Conservation (phyloP, 1,140 invertebrate genomes). For the Hetaerina americana region DNA sequence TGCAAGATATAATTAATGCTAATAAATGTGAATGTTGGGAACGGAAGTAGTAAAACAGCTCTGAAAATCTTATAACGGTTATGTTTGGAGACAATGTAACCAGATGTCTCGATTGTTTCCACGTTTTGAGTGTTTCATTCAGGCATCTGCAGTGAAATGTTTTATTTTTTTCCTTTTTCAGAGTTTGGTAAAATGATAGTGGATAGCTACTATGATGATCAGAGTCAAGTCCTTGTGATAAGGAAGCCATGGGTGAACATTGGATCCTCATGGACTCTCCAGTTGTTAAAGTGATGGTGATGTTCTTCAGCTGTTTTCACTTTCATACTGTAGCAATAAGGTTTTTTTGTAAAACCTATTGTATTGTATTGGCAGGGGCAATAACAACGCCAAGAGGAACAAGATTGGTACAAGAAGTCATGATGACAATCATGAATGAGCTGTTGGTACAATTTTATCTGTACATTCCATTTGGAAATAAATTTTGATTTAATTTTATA, state of each 20-base stretch:
- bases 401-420: not conserved
- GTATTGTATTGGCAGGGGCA: not conserved
- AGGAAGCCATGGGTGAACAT: conserved; percentile 77
- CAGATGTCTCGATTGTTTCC: conserved; percentile 17
- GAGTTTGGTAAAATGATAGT: conserved; percentile 36
- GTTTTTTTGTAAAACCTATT: not conserved
- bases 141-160: conserved; percentile 1
- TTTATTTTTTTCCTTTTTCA: conserved; percentile 29
- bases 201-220: conserved; percentile 41
- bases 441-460: not conserved
- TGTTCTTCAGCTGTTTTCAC: not conserved
- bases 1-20: too few species aligned
- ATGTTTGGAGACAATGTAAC: too few species aligned
- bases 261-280: conserved; percentile 63
- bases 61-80: conserved; percentile 23
- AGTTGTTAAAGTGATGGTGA: conserved; percentile 27
- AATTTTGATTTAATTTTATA: not conserved
- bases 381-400: not conserved
- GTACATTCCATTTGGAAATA: not conserved
- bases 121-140: conserved; percentile 17
- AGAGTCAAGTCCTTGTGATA: conserved; percentile 50
- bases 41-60: too few species aligned
- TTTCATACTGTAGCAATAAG: not conserved
- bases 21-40: too few species aligned
- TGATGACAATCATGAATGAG: not conserved